phyloP scores from a whole-genome alignment of 2,113 vertebrate species.

The Chloebia gouldiae region DNA sequence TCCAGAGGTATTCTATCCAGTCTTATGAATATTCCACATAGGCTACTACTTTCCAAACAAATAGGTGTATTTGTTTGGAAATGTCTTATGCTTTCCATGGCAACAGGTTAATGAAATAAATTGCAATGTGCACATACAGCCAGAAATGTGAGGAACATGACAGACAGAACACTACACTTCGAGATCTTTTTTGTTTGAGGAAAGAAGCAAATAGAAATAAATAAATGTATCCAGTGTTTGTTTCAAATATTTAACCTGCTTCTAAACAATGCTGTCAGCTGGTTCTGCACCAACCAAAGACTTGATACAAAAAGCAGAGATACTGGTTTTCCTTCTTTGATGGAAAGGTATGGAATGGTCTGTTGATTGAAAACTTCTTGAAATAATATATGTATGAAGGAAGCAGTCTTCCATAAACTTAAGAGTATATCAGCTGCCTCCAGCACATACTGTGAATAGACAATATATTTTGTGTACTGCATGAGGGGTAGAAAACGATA shows the following conservation, averaged over 20 bases:
- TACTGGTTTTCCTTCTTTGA: background rate
- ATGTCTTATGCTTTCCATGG: background rate
- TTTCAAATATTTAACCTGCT: background rate
- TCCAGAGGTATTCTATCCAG: background rate
- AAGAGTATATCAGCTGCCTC: background rate
- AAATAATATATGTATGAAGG: background rate
- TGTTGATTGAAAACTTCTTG: background rate
- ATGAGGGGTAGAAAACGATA: background rate
- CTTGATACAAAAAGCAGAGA: background rate
- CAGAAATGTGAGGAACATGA: background rate
- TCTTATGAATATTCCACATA: background rate
- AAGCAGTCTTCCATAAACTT: background rate
- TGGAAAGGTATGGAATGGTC: background rate
- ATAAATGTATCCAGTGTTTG: background rate
- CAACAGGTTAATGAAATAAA: background rate
- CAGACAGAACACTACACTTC: background rate
- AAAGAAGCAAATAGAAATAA: background rate
- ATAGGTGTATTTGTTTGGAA: background rate
- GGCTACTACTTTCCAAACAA: background rate
- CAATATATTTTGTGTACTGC: background rate
- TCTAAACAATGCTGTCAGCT: background rate
- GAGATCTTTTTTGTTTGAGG: background rate
- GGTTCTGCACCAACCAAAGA: background rate
- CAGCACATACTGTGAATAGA: background rate
- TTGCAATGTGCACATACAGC: background rate